Evolutionary conservation across 2,888 invertebrate species (phyloP), one percentile per base, ranked within the genome.

Genomic region (Macrosoma leucophasiata): DNA sequence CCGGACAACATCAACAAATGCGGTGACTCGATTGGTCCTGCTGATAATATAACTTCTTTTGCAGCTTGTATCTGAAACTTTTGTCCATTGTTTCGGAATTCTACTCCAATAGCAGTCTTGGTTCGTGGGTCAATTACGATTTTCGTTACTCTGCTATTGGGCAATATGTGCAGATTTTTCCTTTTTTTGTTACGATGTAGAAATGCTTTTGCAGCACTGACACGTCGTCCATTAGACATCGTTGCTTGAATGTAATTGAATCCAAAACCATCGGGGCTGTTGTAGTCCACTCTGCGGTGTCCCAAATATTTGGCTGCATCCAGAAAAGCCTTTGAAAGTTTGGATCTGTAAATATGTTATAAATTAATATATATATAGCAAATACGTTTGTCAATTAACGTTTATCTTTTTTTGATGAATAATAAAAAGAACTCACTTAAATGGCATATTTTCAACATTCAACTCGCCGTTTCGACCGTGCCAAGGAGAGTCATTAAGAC

Each of bases 1-100:
- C 90, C 90, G 1, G 89, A 88, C 2, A 90, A 65, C 88, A 90
- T 88, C 10, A 90, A 52, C 7, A 95, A 61, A 64, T 95, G 93
- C 0, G 95, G 92, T 1, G 93, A 90, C 66, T 92, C 92, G 43
- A 95, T 89, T 0, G 93, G 88, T 0, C 95, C 93, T 1, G 91
- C 91, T 5, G 90, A 89, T 4, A 88, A 49, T 24, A 89, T 78
- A 0, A 88, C 86, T 62, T 89, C 89, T 46, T 86, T 88, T 1
- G 61, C 71, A 4, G 81, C 81, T 39, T 50, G 48, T 22, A 81
- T 72, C 43, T 58, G 54, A 42, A 75, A 76, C 2, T 89, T 23
- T 84, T 88, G 48, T 10, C 73, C 70, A 11, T 69, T 70, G 41
- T 61, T 70, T 17, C 62, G 48, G 37, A 76, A 76, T 52, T 74